Evolutionary conservation across 1,140 invertebrate species (phyloP), one percentile per base, ranked within the genome.

Genomic region (Monochamus saltuarius): DNA sequence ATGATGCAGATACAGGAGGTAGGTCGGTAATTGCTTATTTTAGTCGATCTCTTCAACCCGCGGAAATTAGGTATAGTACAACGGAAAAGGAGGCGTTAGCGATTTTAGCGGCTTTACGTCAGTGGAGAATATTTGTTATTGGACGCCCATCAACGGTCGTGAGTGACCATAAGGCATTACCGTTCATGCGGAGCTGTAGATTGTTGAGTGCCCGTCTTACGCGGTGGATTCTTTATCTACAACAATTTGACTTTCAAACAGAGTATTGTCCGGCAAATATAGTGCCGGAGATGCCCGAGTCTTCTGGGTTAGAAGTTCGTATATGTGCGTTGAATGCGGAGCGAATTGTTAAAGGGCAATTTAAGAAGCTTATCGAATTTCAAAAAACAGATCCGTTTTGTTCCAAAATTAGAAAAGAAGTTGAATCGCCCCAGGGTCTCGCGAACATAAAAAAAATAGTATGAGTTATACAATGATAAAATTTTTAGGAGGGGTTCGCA

Each of bases 131-230:
- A 22, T 52, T 51, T 13, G 9, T 51, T 35, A n/a, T 52, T 17
- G 57, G 57, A 22, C 22, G 37, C 9, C 14, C 4, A 35, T 29
- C 29, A 22, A 38, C 13, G 13, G 38, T 59, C 7, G n/a, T 53
- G 7, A 59, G 46, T 8, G 49, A 59, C 42, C 47, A 59, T 43
- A 50, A 37, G 14, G 43, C 43, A 11, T 38, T 57, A 39, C 4
- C 11, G 11, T 57, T 50, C 19, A 11, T 47, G 10, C 17, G 46
- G 43, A 36, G 14, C 7, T 37, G 29, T 49, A 46, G 29, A 8
- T 10, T 43, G 13, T 11, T 16, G 13, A 47, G 9, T 16, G n/a
- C 55, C 17, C 11, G 45, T n/a, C 14, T 57, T 6, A 39, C 40
- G 22, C 22, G 22, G 7, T 57, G 43, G 29, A 14, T 8, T 11